Conservation (phyloP, 1,140 invertebrate genomes). For the Pogonus chalceus region DNA sequence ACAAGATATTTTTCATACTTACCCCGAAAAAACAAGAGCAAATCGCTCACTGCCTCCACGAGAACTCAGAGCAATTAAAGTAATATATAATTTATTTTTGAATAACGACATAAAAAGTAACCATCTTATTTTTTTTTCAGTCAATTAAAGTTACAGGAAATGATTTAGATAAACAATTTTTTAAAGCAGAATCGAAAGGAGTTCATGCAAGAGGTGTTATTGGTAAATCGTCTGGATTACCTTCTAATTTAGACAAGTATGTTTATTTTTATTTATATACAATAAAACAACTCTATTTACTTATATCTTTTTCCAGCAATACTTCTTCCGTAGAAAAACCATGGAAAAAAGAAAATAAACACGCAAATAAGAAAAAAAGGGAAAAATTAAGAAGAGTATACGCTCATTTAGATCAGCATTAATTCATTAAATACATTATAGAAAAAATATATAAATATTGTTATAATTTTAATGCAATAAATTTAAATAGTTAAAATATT, state of each 20-base stretch:
- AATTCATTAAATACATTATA: slow-evolving; percentile 15
- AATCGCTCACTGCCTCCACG: slow-evolving; percentile 37
- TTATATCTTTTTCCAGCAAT: slow-evolving; percentile 17
- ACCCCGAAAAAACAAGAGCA: slow-evolving; percentile 35
- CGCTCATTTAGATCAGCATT: slow-evolving; percentile 67
- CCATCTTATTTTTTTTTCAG: too few relatives aligned
- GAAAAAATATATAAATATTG: background rate
- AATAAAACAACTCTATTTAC: slow-evolving; percentile 17
- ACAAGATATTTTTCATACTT: slow-evolving; percentile 60
- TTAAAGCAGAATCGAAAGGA: slow-evolving; percentile 33
- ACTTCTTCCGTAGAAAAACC: slow-evolving; percentile 47
- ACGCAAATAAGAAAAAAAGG: slow-evolving; percentile 70
- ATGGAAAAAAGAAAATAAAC: slow-evolving; percentile 70
- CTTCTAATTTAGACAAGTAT: slow-evolving; percentile 13
- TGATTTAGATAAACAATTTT: slow-evolving; percentile 50
- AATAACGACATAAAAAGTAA: too few relatives aligned
- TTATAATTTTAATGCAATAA: background rate
- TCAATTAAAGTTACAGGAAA: slow-evolving; percentile 34
- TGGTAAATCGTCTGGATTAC: slow-evolving; percentile 26
- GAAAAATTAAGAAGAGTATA: slow-evolving; percentile 79
- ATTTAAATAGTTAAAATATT: background rate
- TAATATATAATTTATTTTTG: slow-evolving; percentile 28
- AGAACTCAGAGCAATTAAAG: slow-evolving; percentile 44
- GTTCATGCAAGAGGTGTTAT: slow-evolving; percentile 40
- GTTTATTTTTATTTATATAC: slow-evolving; percentile 14